phyloP scores from a whole-genome alignment of 2,888 invertebrate species.

The Icerya purchasi region DNA sequence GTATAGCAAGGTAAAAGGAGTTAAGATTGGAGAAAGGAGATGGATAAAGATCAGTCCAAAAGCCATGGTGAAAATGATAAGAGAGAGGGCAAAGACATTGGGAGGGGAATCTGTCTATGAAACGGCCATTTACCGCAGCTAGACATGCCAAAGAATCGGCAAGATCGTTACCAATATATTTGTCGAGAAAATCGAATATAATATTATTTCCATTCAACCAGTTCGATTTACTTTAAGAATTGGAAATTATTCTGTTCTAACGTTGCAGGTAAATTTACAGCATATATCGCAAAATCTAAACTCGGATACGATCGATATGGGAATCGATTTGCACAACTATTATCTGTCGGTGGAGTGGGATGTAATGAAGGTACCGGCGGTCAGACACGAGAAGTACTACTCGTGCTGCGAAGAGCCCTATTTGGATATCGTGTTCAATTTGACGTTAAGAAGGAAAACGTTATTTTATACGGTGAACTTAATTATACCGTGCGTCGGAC shows the following conservation, averaged over 20 bases:
- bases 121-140: too few relatives aligned
- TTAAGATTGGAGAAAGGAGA: too few relatives aligned
- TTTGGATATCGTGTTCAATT: constrained; percentile 92
- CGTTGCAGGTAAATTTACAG: constrained; percentile 60
- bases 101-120: too few relatives aligned
- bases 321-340: constrained; percentile 80
- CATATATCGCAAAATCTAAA: constrained; percentile 71
- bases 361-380: constrained; percentile 78
- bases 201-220: too few relatives aligned
- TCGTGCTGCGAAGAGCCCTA: constrained; percentile 94
- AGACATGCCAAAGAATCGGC: too few relatives aligned
- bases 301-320: constrained; percentile 69
- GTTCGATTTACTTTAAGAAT: background rate
- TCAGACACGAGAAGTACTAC: constrained; percentile 77
- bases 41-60: too few relatives aligned
- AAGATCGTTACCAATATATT: too few relatives aligned
- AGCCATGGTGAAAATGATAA: too few relatives aligned
- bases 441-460: constrained; percentile 81
- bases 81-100: too few relatives aligned
- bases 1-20: too few relatives aligned
- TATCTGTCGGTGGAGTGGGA: constrained; percentile 98
- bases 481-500: constrained; percentile 91
- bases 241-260: background rate
- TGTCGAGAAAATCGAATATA: too few relatives aligned
- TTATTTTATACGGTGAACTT: constrained; percentile 94